Evolutionary conservation across 2,888 invertebrate species (phyloP), one percentile per base, ranked within the genome.

Genomic region (Philereme transversata): DNA sequence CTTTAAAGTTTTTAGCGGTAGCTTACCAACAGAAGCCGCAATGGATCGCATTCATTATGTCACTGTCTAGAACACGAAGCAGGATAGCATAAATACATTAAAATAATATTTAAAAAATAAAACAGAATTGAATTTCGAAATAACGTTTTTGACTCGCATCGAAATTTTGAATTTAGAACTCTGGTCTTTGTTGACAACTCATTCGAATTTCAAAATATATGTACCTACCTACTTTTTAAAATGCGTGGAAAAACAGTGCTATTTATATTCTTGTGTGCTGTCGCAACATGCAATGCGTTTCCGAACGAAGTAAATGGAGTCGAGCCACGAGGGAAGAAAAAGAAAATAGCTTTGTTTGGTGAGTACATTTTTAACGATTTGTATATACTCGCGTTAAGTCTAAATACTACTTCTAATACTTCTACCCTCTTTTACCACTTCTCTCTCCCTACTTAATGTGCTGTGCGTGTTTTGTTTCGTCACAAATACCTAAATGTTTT

Each of bases 321-420:
- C 4, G 88, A 89, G 73, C 65, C 78, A 6, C 79, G 89, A 73
- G 89, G 88, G 22, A 90, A 90, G 71, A 89, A 88, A 73, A 89
- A 90, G 73, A 88, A 90, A 75, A 84, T 87, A 44, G 88, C 83
- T 34, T 63, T 88, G 7, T 82, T 83, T 55, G 81, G 90, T 90
- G 73, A 89, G 89, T 83, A 22, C 36, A 5, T 38, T 38, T 8
- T 40, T 6, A 6, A 40, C 4, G 6, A 5, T 40, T 40, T 40
- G 3, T 3, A 40, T 6, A 40, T 40, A n/a, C n/a, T n/a, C n/a
- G n/a, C n/a, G n/a, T n/a, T n/a, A n/a, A 40, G 22, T 22, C 22
- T 22, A 22, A 22, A 22, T 22, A 22, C 22, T 22, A 22, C 22
- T 22, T 22, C 22, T 6, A 40, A 4, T 6, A 40, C 40, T 4